Base-by-base conservation (phyloP, 2,797 vertebrate genomes). In the Aeoliscus strigatus region DNA sequence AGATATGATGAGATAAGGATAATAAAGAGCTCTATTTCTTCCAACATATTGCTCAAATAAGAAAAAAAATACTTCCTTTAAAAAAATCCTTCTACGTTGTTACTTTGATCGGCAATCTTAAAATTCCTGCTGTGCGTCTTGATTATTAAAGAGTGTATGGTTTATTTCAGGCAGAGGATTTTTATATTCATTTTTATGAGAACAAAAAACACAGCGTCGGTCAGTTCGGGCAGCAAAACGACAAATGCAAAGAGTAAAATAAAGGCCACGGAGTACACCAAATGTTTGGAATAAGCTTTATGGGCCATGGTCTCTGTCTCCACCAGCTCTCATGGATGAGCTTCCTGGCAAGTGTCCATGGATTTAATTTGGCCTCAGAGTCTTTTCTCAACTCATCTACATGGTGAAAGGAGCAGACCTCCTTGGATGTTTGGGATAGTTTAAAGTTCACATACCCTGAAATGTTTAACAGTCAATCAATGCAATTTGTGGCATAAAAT, bases 351-450 rank as follows among this genome's bases (percentile, higher is more conserved):
- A 73, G 60, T 59, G 58, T 79, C 82, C 82, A 85, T 49, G 79
- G 70, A 71, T 77, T 84, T 87, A 88, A 86, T 81, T 62, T 80
- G 76, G 82, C 82, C 78, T 77, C 73, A 68, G 67, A 66, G 46
- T 71, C 56, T 75, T 81, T 79, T 77, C 75, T 70, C 59, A 73
- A 48, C 65, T 82, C 60, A 73, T 82, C 74, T 69, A 62, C 44
- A 54, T 77, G 60, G 66, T 54, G 71, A 80, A 76, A 81, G 63
- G 54, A 78, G 69, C 68, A 77, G 69, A 74, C 58, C 52, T 60
- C 63, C 49, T 62, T 66, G 61, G 73, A 82, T 60, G 74, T 76
- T 62, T 45, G 45, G 66, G 47, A 75, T 53, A 39, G 59, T 72
- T 58, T 46, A 66, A 63, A 65, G 41, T 60, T 62, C 45, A 55